A percentile compares a stretch with the other conserved stretches of the same genome.
phyloP scores from a whole-genome alignment of 2,113 vertebrate species.

The Triplophysa tibetana region DNA sequence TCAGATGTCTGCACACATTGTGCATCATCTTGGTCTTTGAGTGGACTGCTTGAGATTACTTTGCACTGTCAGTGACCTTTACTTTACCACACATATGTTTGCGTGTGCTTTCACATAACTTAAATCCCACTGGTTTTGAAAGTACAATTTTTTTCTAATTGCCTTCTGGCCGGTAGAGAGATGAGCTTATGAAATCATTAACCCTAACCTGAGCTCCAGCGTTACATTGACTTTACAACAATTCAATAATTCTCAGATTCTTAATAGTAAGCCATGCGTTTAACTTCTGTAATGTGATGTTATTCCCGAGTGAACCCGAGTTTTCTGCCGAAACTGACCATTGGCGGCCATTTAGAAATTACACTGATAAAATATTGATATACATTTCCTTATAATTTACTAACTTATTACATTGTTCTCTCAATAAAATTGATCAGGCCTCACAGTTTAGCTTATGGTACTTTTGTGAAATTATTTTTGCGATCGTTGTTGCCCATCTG shows the following conservation, averaged over 20 bases:
- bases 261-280: background rate
- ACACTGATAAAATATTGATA: too few species aligned
- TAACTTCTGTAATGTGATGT: background rate
- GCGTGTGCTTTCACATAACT: background rate
- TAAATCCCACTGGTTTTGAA: background rate
- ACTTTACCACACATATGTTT: conserved; percentile 7
- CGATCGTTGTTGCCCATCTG: conserved; percentile 11
- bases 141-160: conserved; percentile 17
- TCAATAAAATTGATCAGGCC: background rate
- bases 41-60: background rate
- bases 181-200: conserved; percentile 11
- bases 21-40: background rate
- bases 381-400: background rate
- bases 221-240: background rate
- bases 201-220: background rate
- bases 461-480: conserved; percentile 20
- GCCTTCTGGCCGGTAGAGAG: background rate
- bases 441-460: conserved; percentile 13
- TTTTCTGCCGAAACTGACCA: background rate
- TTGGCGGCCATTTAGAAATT: too few species aligned
- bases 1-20: background rate
- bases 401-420: background rate
- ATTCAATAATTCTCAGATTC: conserved; percentile 6
- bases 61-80: background rate
- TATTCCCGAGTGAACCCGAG: background rate